A percentile compares a stretch with the other conserved stretches of the same genome.
phyloP scores from a whole-genome alignment of 2,888 invertebrate genomes.

The Perizoma affinitatum region DNA sequence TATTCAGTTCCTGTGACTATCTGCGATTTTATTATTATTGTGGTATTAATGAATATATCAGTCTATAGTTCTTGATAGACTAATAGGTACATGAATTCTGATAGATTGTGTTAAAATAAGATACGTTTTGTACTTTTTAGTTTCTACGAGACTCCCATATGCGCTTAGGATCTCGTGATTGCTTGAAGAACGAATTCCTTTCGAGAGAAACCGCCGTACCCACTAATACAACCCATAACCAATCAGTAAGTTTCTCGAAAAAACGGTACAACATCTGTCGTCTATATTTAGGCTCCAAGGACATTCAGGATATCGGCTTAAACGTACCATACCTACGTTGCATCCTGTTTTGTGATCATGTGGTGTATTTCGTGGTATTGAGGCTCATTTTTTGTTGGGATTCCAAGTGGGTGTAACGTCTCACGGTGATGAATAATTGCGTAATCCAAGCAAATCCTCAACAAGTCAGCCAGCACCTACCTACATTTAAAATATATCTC shows the following conservation, averaged over 20 bases:
- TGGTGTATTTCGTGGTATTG: constrained; percentile 22
- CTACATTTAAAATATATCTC: too few species aligned
- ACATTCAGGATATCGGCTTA: constrained; percentile 39
- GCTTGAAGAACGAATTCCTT: too few species aligned
- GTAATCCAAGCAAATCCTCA: constrained; percentile 11
- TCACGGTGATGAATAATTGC: constrained; percentile 2
- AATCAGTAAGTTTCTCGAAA: constrained; percentile 10
- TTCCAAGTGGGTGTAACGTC: constrained; percentile 9
- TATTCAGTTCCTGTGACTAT: too few species aligned
- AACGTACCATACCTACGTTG: constrained; percentile 28
- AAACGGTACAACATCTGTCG: constrained; percentile 30
- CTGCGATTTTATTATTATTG: too few species aligned
- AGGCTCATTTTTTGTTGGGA: constrained; percentile 17
- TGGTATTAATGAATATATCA: too few species aligned
- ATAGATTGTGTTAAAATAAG: too few species aligned
- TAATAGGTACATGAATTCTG: too few species aligned
- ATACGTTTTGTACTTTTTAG: too few species aligned
- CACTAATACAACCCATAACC: background rate
- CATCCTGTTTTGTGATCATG: constrained; percentile 33
- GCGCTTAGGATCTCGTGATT: too few species aligned
- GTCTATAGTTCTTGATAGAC: too few species aligned
- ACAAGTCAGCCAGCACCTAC: too few species aligned
- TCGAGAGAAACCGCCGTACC: background rate
- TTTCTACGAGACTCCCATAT: too few species aligned
- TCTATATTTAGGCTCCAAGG: constrained; percentile 38